Percentiles rank a stretch among this genome's conserved stretches.
phyloP scores from a whole-genome alignment of 2,113 vertebrate genomes.

The Megaleporinus macrocephalus region DNA sequence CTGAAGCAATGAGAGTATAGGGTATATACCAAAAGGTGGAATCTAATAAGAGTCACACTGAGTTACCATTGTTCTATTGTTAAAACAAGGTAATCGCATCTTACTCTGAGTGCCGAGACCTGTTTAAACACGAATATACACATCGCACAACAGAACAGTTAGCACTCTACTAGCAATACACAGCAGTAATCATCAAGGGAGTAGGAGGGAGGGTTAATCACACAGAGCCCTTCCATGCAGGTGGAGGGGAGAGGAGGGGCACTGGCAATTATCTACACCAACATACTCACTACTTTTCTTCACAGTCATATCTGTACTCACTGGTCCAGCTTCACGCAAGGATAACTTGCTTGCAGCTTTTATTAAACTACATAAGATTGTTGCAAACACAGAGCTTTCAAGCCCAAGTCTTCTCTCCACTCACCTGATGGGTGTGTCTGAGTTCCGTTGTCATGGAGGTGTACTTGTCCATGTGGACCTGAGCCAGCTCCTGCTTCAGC shows the following conservation, averaged over 20 bases:
- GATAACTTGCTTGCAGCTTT: too few relatives aligned
- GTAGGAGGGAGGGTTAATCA: background rate
- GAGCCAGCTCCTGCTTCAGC: conserved; percentile 72
- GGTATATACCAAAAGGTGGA: background rate
- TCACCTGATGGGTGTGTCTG: conserved; percentile 81
- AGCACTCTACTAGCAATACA: conserved; percentile 4
- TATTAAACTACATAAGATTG: background rate
- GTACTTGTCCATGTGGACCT: conserved; percentile 78
- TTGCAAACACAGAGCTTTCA: background rate
- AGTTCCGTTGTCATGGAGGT: conserved; percentile 79
- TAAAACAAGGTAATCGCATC: background rate
- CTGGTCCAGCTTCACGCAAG: too few relatives aligned
- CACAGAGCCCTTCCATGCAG: conserved; percentile 6
- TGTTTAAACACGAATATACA: background rate
- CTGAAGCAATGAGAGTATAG: background rate
- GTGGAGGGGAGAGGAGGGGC: background rate
- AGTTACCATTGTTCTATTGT: conserved; percentile 35
- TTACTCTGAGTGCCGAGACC: background rate
- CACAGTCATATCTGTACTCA: background rate
- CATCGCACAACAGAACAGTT: background rate
- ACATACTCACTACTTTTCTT: background rate
- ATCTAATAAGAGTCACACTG: background rate
- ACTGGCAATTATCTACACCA: background rate
- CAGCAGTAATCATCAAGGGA: conserved; percentile 18
- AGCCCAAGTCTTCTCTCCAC: background rate